Conservation (phyloP, 1,140 invertebrate species). For the Ylistrum balloti region DNA sequence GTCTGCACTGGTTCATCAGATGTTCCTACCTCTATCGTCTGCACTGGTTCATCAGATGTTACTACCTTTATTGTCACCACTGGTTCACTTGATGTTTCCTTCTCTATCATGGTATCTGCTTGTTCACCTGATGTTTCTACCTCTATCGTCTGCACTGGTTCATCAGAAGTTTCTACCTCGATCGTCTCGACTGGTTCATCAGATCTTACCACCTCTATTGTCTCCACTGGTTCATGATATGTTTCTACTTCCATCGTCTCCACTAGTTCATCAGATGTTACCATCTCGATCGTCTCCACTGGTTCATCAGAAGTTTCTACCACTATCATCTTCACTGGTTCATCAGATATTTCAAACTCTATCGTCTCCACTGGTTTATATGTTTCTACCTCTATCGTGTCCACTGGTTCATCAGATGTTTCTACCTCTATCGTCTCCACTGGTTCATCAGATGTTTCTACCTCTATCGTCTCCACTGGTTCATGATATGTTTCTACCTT, state of each 20-base stretch:
- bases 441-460: background rate
- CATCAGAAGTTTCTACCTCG: background rate
- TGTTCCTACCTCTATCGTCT: no score
- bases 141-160: background rate
- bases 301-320: background rate
- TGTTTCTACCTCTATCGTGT: no score
- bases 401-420: no score
- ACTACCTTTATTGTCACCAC: no score
- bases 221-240: no score
- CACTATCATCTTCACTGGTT: background rate
- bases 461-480: background rate
- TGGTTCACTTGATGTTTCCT: background rate
- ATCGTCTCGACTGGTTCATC: background rate
- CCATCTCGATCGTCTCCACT: background rate
- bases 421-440: no score
- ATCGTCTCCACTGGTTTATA: no score
- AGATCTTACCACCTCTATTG: background rate
- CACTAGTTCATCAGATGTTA: background rate
- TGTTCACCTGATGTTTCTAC: background rate
- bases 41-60: no score
- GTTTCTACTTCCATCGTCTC: no score
- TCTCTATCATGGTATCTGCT: background rate
- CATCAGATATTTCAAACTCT: background rate
- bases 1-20: no score
- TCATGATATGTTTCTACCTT: no score